These are phyloP conservation scores for Phocoena sinus DNA, from an alignment of 2,113 vertebrate genomes.

Conservation along the genomic window DNA sequence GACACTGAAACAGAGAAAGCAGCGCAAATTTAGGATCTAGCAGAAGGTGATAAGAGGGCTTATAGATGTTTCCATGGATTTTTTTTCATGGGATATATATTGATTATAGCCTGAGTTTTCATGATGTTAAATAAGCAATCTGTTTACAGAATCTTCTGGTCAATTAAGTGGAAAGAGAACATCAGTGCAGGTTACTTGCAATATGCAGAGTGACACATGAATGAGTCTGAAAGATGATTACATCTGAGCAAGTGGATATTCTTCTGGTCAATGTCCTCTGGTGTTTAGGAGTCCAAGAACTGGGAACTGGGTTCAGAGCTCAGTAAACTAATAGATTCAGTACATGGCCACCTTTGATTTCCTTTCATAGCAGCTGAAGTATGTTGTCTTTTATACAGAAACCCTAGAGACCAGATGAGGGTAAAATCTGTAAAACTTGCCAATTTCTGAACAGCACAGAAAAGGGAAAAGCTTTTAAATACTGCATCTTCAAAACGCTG, in stretches of 20 bases:
- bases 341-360: not conserved
- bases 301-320: not conserved
- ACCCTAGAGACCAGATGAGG: not conserved
- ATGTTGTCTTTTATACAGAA: not conserved
- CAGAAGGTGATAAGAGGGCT: not conserved
- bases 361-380: not conserved
- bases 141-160: not conserved
- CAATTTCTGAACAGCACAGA: not conserved
- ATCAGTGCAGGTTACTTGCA: not conserved
- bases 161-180: not conserved
- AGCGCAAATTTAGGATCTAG: not conserved
- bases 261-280: not conserved
- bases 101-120: slow-evolving; percentile 7
- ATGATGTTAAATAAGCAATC: not conserved
- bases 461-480: not conserved
- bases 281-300: not conserved
- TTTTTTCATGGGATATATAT: not conserved
- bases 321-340: not conserved
- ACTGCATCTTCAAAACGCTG: not conserved
- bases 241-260: not conserved
- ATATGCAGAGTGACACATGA: not conserved
- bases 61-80: not conserved
- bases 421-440: not conserved
- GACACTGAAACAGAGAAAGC: not conserved
- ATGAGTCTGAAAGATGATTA: not conserved